Evolutionary conservation across 2,797 vertebrate genomes (phyloP).

Genomic region (Parauchenoglanis punctatus): DNA sequence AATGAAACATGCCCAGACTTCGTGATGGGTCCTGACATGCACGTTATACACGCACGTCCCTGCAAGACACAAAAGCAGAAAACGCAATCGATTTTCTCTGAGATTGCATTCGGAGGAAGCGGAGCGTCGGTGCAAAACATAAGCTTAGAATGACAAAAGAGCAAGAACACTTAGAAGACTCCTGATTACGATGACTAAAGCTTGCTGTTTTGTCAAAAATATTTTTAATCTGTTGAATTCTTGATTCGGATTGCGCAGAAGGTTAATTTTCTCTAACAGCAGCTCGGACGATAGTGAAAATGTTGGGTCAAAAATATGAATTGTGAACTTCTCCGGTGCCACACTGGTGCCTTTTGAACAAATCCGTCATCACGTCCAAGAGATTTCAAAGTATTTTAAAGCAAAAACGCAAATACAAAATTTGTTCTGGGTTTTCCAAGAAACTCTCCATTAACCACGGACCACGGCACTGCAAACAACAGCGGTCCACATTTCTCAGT

Average conservation of each 20-base stretch:
- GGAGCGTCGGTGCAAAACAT: neutral
- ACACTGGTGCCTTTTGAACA: neutral
- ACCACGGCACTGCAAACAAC: neutral
- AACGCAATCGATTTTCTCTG: neutral
- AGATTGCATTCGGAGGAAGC: neutral
- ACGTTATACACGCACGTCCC: neutral
- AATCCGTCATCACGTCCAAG: neutral
- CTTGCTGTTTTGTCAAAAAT: neutral
- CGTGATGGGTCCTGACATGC: neutral
- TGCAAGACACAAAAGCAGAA: neutral
- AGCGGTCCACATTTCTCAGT: neutral
- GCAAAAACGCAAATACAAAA: neutral
- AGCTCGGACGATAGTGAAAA: neutral
- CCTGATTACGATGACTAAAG: neutral
- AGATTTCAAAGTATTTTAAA: neutral
- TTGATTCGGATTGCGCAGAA: neutral
- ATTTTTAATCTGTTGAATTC: neutral
- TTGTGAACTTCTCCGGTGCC: neutral
- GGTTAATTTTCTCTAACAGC: neutral
- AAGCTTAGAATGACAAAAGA: neutral
- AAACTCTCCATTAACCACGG: neutral
- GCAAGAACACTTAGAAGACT: neutral
- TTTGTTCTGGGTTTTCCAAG: neutral
- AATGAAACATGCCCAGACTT: neutral
- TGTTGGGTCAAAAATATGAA: neutral